Evolutionary conservation across 2,113 vertebrate species (phyloP).

Genomic region (Tautogolabrus adspersus): DNA sequence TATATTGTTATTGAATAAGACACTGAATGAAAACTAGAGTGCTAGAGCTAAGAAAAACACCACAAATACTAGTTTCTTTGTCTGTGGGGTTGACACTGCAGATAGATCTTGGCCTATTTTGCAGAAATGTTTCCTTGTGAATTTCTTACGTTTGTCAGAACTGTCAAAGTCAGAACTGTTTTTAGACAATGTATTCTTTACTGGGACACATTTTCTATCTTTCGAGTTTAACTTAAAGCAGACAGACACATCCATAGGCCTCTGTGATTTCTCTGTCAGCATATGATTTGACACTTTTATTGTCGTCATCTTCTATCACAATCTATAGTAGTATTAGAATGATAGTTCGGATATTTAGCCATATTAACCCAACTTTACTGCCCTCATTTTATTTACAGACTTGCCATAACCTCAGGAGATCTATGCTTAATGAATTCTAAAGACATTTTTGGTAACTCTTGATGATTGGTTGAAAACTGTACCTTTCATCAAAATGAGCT

Average conservation of each 20-base stretch:
- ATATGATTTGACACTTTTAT: slow-evolving; percentile 12
- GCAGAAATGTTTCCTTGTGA: not conserved
- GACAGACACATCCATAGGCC: slow-evolving; percentile 3
- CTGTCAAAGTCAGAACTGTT: not conserved
- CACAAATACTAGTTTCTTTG: not conserved
- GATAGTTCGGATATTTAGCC: not conserved
- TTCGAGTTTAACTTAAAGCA: too few species aligned
- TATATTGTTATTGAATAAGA: slow-evolving; percentile 48
- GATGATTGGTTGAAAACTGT: not conserved
- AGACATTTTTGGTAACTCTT: not conserved
- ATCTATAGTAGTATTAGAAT: not conserved
- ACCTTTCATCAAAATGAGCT: not conserved
- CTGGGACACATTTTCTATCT: too few species aligned
- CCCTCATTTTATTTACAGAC: too few species aligned
- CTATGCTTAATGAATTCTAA: not conserved
- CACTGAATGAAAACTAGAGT: slow-evolving; percentile 18
- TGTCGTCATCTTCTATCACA: not conserved
- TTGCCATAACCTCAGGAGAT: not conserved
- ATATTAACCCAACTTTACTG: not conserved
- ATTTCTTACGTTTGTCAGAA: not conserved
- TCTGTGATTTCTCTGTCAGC: slow-evolving; percentile 7
- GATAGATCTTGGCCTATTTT: not conserved
- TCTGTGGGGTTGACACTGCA: slow-evolving; percentile 1
- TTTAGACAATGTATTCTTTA: too few species aligned
- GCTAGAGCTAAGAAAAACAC: not conserved